Conservation (phyloP, 2,113 vertebrate species). For the Chlorocebus sabaeus region DNA sequence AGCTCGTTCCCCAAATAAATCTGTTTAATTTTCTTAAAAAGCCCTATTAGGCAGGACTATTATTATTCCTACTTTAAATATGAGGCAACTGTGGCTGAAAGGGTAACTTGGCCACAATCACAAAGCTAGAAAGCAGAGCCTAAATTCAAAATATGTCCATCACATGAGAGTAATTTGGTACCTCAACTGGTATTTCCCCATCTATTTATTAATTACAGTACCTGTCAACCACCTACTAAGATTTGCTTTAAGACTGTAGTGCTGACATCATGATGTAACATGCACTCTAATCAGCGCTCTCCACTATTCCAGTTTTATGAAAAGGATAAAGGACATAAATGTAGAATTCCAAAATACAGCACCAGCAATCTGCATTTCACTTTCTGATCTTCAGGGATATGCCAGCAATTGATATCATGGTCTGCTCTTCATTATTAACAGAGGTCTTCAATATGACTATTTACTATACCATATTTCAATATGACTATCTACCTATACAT, state of each 20-base stretch:
- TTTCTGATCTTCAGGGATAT: background rate
- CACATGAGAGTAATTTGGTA: background rate
- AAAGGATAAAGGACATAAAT: background rate
- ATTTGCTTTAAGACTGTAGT: slow-evolving; percentile 13
- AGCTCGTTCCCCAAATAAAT: background rate
- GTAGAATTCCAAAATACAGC: background rate
- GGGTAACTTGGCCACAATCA: background rate
- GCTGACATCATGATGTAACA: background rate
- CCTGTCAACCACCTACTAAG: slow-evolving; percentile 31
- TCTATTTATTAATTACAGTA: background rate
- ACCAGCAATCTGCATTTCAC: background rate
- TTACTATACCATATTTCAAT: background rate
- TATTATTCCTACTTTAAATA: background rate
- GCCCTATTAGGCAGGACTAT: background rate
- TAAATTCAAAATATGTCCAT: background rate
- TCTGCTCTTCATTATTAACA: background rate
- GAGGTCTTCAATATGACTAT: background rate
- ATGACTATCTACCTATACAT: background rate
- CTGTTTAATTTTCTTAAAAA: background rate
- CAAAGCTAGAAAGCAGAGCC: background rate
- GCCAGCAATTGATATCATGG: background rate
- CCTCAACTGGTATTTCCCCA: background rate
- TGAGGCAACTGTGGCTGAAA: background rate
- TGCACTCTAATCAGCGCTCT: background rate
- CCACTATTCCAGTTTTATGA: background rate